Base-by-base conservation (phyloP, 2,888 invertebrate species). In the Parochlus steinenii region DNA sequence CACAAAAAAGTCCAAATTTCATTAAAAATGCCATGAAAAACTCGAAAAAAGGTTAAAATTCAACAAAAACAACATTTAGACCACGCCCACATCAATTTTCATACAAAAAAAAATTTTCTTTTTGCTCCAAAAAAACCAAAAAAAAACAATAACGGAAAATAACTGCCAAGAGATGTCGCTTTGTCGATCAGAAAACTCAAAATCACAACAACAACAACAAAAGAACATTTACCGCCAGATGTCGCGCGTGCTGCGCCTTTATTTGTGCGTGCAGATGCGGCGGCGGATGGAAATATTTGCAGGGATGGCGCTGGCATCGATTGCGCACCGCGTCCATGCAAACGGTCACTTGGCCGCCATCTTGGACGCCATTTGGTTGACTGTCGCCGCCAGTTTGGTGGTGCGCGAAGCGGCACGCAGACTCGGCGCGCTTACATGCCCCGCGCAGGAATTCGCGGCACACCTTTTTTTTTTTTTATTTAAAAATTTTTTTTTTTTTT, bases 221-320 rank as follows among this genome's bases (percentile, higher is more conserved):
- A n/a, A n/a, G n/a, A n/a, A n/a, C n/a, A n/a, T n/a, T n/a, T 78
- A 78, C 78, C 77, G 77, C 76, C 75, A 75, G 75, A 65, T 68
- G 68, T 80, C 82, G 80, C 76, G 82, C 80, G 79, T 89, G 89
- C 76, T 87, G 86, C 74, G 80, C 73, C 85, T 87, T 87, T 80
- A 89, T 85, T 82, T 86, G 86, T 78, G 85, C 85, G 82, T 86
- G 86, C 73, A 93, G 89, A 85, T 93, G 92, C 78, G 89, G 81
- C 75, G 92, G 92, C 74, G 92, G 92, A 79, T 93, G 92, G 81
- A 90, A 92, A 86, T 92, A 92, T 79, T 90, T 87, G 85, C 93
- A 93, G 75, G 87, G 86, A 74, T 90, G 89, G 76, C 92, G 87
- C 75, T 83, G 79, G 80, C 92, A 92, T 78, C 87, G 82, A 74